These are phyloP conservation scores for Dolichotis patagonum DNA, from an alignment of 2,113 vertebrate species.

Conservation along the genomic window DNA sequence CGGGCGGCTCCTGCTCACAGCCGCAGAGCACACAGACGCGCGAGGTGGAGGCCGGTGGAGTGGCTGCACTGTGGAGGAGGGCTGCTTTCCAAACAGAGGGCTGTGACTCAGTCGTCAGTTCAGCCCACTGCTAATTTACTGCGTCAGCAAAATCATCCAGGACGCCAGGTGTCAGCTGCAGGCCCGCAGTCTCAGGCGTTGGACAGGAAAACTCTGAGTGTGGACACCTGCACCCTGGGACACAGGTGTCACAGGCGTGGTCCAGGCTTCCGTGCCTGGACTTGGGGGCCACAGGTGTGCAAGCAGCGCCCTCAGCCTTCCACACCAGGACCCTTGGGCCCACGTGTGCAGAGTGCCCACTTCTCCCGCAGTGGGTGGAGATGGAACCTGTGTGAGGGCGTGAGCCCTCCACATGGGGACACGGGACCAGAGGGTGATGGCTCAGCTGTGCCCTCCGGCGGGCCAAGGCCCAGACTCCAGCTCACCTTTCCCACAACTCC, in stretches of 20 bases:
- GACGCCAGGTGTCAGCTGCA: too few relatives aligned
- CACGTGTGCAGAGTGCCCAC: neutral
- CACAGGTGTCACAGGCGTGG: neutral
- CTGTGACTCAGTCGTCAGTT: neutral
- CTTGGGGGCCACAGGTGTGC: neutral
- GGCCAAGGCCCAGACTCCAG: neutral
- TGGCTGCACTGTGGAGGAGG: neutral
- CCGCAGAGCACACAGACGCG: neutral
- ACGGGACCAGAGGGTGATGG: neutral
- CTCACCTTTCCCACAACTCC: neutral
- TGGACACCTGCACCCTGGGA: too few relatives aligned
- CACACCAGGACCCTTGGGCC: neutral
- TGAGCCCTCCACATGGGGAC: neutral
- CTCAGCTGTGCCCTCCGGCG: neutral
- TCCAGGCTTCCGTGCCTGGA: too few relatives aligned
- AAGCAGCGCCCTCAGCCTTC: neutral
- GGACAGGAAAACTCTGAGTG: neutral
- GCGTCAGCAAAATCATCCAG: too few relatives aligned
- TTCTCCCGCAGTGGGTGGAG: neutral
- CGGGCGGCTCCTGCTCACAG: neutral
- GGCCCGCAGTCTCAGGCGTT: fast-evolving
- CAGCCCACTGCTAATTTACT: neutral
- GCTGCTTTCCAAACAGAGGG: neutral
- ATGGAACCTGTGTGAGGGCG: too few relatives aligned
- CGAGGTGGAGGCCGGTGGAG: neutral